Evolutionary conservation across 2,888 invertebrate genomes (phyloP).

Genomic region (Diachrysia chrysitis): DNA sequence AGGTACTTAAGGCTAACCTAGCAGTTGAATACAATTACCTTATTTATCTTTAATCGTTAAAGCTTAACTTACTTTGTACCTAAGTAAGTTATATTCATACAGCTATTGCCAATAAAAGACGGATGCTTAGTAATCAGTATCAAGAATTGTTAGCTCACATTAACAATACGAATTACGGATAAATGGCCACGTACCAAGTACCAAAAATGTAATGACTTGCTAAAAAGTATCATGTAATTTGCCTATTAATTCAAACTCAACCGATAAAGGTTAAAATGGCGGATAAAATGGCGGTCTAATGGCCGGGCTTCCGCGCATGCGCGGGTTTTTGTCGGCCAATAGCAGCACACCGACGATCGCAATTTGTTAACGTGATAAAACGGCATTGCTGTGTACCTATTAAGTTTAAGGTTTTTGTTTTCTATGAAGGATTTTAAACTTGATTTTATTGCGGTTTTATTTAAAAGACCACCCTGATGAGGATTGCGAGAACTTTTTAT

Average conservation of each 20-base stretch:
- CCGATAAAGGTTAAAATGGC: conserved; percentile 47
- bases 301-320: conserved; percentile 59
- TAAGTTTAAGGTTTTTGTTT: conserved; percentile 44
- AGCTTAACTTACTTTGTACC: too few species aligned
- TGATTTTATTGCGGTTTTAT: conserved; percentile 9
- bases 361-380: conserved; percentile 66
- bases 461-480: conserved; percentile 2
- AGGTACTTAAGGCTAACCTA: too few species aligned
- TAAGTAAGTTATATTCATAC: background rate
- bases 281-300: conserved; percentile 39
- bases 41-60: too few species aligned
- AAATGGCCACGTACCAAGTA: conserved; percentile 30
- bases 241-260: conserved; percentile 52
- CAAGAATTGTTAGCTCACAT: background rate
- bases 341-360: conserved; percentile 52
- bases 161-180: conserved; percentile 8
- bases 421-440: conserved; percentile 20
- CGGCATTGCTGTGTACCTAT: conserved; percentile 55
- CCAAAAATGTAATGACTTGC: conserved; percentile 30
- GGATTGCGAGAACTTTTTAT: too few species aligned
- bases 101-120: background rate
- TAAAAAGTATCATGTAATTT: conserved; percentile 46
- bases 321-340: conserved; percentile 62
- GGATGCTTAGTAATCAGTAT: background rate
- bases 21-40: too few species aligned